Evolutionary conservation across 2,797 vertebrate genomes (phyloP).

Genomic region (Micropoecilia bifurca): DNA sequence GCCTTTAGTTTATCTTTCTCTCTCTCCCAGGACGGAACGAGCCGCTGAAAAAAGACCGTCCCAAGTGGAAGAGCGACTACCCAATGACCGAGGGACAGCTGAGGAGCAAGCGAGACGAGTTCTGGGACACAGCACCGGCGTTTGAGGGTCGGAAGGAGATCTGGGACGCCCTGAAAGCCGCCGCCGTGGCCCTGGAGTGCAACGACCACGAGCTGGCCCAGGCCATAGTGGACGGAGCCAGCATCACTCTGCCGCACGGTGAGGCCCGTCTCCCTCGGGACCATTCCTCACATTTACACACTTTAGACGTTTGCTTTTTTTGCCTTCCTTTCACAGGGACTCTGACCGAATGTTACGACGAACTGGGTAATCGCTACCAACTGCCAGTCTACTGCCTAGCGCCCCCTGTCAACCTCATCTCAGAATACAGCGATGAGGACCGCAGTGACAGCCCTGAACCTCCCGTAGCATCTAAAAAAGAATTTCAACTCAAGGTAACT

Average conservation of each 20-base stretch:
- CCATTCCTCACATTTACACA: neutral
- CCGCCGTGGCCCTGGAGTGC: slow-evolving; percentile 91
- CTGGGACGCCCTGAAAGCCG: slow-evolving; percentile 98
- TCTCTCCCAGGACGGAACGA: slow-evolving; percentile 90
- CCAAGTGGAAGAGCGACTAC: slow-evolving; percentile 98
- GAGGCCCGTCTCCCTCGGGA: slow-evolving; percentile 43
- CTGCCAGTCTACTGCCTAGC: slow-evolving; percentile 97
- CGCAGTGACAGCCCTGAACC: slow-evolving; percentile 85
- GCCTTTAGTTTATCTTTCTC: neutral
- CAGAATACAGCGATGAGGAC: slow-evolving; percentile 92
- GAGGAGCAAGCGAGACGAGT: slow-evolving; percentile 96
- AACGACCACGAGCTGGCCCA: slow-evolving; percentile 96
- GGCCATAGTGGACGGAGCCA: slow-evolving; percentile 97
- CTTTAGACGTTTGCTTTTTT: neutral
- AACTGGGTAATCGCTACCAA: slow-evolving; percentile 96
- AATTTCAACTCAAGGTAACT: slow-evolving; percentile 90
- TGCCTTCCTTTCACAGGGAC: slow-evolving; percentile 83
- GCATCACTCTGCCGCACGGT: slow-evolving; percentile 96
- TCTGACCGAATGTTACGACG: slow-evolving; percentile 95
- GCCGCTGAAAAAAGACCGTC: slow-evolving; percentile 94
- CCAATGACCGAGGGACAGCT: slow-evolving; percentile 98
- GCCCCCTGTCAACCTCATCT: slow-evolving; percentile 93
- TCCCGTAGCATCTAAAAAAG: slow-evolving; percentile 83
- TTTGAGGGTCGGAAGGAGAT: slow-evolving; percentile 99
- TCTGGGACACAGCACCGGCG: slow-evolving; percentile 98